These are phyloP conservation scores for Strongylocentrotus purpuratus DNA, from an alignment of 35 echinoderm and acorn worm species.

Conservation along the genomic window DNA sequence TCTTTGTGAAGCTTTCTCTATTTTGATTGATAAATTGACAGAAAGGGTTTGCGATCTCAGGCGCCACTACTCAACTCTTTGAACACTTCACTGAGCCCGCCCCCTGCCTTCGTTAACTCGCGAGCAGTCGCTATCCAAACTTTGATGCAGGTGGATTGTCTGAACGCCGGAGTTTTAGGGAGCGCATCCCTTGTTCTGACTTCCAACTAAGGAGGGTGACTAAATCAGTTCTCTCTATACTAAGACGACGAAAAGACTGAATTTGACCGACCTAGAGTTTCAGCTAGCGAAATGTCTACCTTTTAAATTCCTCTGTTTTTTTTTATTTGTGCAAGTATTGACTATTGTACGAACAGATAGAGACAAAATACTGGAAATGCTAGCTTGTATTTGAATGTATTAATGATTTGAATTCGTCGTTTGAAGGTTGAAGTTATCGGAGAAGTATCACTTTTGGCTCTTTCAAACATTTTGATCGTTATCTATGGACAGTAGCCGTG, in stretches of 20 bases:
- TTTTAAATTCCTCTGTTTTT: not conserved
- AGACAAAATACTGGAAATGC: not conserved
- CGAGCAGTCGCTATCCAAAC: not conserved
- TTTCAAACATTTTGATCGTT: not conserved
- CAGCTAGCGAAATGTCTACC: too few relatives aligned
- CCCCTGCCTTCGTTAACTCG: not conserved
- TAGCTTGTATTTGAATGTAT: not conserved
- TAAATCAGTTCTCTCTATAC: too few relatives aligned
- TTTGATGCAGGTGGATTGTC: not conserved
- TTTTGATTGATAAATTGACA: constrained; percentile 13
- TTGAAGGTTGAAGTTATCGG: not conserved
- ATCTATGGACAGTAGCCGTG: constrained; percentile 30
- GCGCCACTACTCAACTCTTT: not conserved
- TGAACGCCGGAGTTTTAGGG: not conserved
- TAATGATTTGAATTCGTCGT: too few relatives aligned
- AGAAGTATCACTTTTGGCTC: not conserved
- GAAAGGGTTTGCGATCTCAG: not conserved
- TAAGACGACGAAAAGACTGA: too few relatives aligned
- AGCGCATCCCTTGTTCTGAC: not conserved
- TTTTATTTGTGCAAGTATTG: not conserved
- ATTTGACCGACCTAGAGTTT: too few relatives aligned
- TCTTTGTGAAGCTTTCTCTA: not conserved
- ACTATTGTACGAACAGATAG: not conserved
- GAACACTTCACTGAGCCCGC: not conserved
- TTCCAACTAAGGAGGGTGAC: not conserved